Base-by-base conservation (phyloP, 1,140 invertebrate genomes). In the Temnothorax longispinosus region DNA sequence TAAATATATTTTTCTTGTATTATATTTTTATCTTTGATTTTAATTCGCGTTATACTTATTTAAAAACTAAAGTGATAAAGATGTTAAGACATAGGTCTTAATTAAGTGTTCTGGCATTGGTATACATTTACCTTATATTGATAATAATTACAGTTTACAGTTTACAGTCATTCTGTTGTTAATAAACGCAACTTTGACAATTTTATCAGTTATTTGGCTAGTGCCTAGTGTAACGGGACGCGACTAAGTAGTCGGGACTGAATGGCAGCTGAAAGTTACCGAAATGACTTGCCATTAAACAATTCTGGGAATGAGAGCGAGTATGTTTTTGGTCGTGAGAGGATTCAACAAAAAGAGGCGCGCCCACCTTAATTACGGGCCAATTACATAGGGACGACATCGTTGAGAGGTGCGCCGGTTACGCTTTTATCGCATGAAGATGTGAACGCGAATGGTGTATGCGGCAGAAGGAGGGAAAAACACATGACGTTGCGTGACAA, bases 311-410 rank as follows among this genome's bases (percentile, higher is more conserved):
- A 75, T 5, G 1, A 52, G n/a, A 69, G 11, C 54, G 38, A 54
- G 47, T 74, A 52, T 82, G 52, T 38, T 81, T 74, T 84, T 74
- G 54, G 80, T 74, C 32, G 41, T 41, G 11, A 35, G 15, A 47
- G 21, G 41, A 82, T 84, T 90, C 78, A 71, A 60, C 60, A 86
- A 90, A 88, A 86, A 56, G 47, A 47, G 90, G 62, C 88, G 65
- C 90, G 62, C 88, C 90, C 78, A 91, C 15, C 47, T 86, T 91
- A 91, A 91, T 91, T 91, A 91, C 67, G 32, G 27, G 35, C 52
- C 86, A 88, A 88, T 91, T 91, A 91, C 52, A 87, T 56, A 86
- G 86, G 41, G 82, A 78, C 52, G 58, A 85, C 64, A 38, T 13
- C 32, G 18, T 41, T 76, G 35, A 52, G 44, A 88, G 89, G 89